Conservation (phyloP, 2,888 invertebrate species). For the Lasioglossum villosulum region DNA sequence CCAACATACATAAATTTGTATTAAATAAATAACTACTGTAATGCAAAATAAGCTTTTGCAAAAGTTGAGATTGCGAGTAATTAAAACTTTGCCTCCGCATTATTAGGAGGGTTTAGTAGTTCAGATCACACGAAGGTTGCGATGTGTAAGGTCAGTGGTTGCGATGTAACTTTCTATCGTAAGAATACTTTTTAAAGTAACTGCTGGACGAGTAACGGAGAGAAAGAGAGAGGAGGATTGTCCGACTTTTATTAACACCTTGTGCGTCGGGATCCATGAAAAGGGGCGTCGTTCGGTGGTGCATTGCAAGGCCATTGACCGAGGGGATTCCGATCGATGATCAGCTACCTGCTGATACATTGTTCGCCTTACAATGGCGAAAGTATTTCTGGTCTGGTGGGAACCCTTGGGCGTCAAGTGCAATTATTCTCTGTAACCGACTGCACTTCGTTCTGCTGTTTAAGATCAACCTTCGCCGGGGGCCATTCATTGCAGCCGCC, state of each 20-base stretch:
- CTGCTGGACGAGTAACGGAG: no score
- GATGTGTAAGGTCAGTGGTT: not conserved
- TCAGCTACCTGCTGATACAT: constrained; percentile 76
- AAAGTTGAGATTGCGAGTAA: no score
- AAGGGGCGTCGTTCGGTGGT: constrained; percentile 36
- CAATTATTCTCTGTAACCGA: constrained; percentile 67
- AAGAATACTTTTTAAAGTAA: no score
- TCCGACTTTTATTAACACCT: constrained; percentile 31
- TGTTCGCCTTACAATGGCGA: constrained; percentile 69
- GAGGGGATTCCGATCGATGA: constrained; percentile 71
- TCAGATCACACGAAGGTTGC: not conserved
- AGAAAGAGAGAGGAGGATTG: not conserved
- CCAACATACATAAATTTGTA: no score
- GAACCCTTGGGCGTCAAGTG: constrained; percentile 66
- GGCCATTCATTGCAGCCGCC: not conserved
- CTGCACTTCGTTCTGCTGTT: constrained; percentile 49
- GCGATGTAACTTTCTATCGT: not conserved
- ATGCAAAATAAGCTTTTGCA: no score
- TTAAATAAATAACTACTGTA: no score
- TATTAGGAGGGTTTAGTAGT: not conserved
- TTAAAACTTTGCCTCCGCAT: no score
- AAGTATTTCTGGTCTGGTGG: constrained; percentile 57
- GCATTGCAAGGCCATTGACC: constrained; percentile 74
- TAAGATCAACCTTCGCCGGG: constrained; percentile 46
- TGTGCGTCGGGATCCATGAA: constrained; percentile 26